phyloP scores from a whole-genome alignment of 1,140 invertebrate genomes.

The Brachionus sp. region DNA sequence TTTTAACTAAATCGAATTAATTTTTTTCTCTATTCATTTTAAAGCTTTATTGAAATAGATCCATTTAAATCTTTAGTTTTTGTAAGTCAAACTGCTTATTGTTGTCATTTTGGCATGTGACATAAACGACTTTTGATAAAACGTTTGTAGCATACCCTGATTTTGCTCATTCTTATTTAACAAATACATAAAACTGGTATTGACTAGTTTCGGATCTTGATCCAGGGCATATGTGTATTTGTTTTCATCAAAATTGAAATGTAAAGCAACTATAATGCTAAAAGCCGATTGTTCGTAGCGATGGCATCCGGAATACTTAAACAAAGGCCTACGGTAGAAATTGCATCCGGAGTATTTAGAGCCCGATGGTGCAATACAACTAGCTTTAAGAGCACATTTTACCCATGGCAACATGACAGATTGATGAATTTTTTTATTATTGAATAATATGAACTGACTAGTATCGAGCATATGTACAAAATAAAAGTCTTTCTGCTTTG shows the following conservation, averaged over 20 bases:
- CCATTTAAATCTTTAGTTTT: background rate
- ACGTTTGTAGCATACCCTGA: background rate
- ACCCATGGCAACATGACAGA: constrained; percentile 31
- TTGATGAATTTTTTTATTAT: constrained; percentile 19
- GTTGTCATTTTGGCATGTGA: background rate
- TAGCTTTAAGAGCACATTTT: constrained; percentile 8
- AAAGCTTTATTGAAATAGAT: no score
- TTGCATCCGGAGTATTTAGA: constrained; percentile 25
- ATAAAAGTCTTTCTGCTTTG: background rate
- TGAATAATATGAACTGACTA: constrained; percentile 7
- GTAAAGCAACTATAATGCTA: background rate
- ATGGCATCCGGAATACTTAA: constrained; percentile 37
- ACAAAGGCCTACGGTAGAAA: background rate
- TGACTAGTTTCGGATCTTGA: background rate
- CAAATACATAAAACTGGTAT: background rate
- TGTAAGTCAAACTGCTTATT: background rate
- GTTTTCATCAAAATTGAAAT: constrained; percentile 30
- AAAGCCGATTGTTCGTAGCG: constrained; percentile 23
- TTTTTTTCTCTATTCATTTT: no score
- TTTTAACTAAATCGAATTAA: no score
- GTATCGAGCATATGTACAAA: constrained; percentile 44
- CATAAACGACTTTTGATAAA: constrained; percentile 17
- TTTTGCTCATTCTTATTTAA: background rate
- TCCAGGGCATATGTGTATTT: background rate
- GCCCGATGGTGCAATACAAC: constrained; percentile 27